phyloP scores from a whole-genome alignment of 2,113 vertebrate genomes.

The Sakesphorus luctuosus region DNA sequence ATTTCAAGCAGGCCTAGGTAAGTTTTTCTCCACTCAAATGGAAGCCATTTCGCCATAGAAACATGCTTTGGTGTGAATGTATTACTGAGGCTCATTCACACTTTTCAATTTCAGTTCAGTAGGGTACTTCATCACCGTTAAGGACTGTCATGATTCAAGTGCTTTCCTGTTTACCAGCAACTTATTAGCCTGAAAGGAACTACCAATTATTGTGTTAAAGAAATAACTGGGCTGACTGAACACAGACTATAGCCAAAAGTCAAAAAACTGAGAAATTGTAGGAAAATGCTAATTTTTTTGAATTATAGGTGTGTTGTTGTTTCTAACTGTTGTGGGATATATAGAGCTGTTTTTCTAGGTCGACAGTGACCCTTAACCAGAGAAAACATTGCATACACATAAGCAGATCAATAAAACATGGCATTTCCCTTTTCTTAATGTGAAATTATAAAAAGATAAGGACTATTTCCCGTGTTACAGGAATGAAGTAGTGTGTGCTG shows the following conservation, averaged over 20 bases:
- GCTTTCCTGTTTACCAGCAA: neutral
- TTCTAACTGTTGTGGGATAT: neutral
- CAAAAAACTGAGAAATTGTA: neutral
- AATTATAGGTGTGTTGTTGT: neutral
- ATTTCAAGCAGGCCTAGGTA: neutral
- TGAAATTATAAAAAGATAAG: neutral
- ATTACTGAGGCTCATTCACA: neutral
- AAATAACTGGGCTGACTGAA: neutral
- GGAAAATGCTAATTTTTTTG: neutral
- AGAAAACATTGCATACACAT: neutral
- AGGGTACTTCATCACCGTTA: neutral
- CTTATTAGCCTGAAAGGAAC: neutral
- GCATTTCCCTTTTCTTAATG: neutral
- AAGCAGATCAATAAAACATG: neutral
- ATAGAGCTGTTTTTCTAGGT: neutral
- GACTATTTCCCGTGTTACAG: neutral
- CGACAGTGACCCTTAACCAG: neutral
- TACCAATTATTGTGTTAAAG: neutral
- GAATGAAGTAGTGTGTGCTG: neutral
- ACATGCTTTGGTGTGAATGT: neutral
- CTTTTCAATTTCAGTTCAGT: neutral
- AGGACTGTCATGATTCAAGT: neutral
- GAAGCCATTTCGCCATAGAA: neutral
- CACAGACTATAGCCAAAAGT: neutral
- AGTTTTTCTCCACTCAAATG: neutral